These are phyloP conservation scores for Holothuria scabra DNA, from an alignment of 53 echinoderm and acorn worm genomes.

Conservation along the genomic window DNA sequence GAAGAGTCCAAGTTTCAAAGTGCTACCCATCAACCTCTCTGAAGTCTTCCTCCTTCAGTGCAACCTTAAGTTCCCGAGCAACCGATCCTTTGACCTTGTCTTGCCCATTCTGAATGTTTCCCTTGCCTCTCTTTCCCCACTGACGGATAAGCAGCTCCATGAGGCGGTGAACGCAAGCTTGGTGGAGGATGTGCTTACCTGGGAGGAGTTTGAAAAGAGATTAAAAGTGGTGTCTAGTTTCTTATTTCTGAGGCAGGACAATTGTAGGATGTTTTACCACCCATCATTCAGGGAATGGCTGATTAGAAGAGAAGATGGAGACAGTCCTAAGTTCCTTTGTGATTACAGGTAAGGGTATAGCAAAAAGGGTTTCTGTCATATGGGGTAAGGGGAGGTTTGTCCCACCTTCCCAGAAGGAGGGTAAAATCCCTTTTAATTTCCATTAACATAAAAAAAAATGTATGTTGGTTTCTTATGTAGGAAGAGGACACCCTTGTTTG, in stretches of 20 bases:
- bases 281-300: constrained; percentile 99
- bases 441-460: too few relatives aligned
- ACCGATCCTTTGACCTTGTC: constrained; percentile 86
- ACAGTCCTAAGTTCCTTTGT: constrained; percentile 96
- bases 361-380: neutral
- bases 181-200: constrained; percentile 63
- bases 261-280: constrained; percentile 95
- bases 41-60: constrained; percentile 97
- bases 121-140: constrained; percentile 88
- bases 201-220: constrained; percentile 85
- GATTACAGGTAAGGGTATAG: constrained; percentile 79
- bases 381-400: too few relatives aligned
- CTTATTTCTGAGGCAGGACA: constrained; percentile 81
- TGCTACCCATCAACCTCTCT: constrained; percentile 94
- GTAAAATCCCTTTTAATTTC: too few relatives aligned
- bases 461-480: too few relatives aligned
- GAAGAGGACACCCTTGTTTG: too few relatives aligned
- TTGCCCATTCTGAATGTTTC: constrained; percentile 85
- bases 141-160: constrained; percentile 77
- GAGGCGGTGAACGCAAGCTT: constrained; percentile 91
- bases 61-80: constrained; percentile 93
- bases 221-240: constrained; percentile 78
- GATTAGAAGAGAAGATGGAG: constrained; percentile 89
- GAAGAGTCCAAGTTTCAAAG: constrained; percentile 92
- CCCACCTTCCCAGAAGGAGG: too few relatives aligned